These are phyloP conservation scores for Tenebrio molitor DNA, from an alignment of 1,140 invertebrate genomes.

Conservation along the genomic window DNA sequence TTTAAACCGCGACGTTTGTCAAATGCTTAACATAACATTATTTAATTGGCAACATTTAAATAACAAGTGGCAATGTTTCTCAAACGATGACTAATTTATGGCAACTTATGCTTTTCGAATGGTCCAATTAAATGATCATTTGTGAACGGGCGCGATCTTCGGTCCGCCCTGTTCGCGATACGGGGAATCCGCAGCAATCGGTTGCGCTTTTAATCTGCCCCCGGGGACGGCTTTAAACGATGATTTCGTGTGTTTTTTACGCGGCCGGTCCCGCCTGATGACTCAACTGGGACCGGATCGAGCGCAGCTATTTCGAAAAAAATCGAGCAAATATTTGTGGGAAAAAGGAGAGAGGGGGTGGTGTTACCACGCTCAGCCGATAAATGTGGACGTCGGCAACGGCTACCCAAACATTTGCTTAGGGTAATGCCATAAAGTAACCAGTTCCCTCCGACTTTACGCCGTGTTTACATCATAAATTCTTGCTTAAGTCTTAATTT, in stretches of 20 bases:
- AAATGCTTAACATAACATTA: too few species aligned
- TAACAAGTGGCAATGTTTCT: too few species aligned
- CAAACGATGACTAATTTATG: too few species aligned
- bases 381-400: constrained; percentile 45
- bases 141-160: constrained; percentile 8
- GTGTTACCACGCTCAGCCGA: background rate
- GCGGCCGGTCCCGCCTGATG: constrained; percentile 4
- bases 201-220: constrained; percentile 11
- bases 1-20: too few species aligned
- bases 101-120: too few species aligned
- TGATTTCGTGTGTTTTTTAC: constrained; percentile 25
- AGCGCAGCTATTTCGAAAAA: constrained; percentile 30
- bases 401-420: constrained; percentile 46
- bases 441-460: constrained; percentile 32
- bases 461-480: constrained; percentile 34
- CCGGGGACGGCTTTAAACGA: constrained; percentile 21
- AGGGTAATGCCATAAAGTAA: constrained; percentile 39
- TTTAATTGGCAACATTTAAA: too few species aligned
- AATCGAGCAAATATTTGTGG: constrained; percentile 9
- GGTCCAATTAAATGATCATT: constrained; percentile 38
- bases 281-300: constrained; percentile 30
- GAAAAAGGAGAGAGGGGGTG: constrained; percentile 14
- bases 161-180: constrained; percentile 5
- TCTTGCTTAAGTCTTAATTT: constrained; percentile 51
- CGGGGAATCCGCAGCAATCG: background rate